Base-by-base conservation (phyloP, 2,888 invertebrate species). In the Malthinus flaveolus region DNA sequence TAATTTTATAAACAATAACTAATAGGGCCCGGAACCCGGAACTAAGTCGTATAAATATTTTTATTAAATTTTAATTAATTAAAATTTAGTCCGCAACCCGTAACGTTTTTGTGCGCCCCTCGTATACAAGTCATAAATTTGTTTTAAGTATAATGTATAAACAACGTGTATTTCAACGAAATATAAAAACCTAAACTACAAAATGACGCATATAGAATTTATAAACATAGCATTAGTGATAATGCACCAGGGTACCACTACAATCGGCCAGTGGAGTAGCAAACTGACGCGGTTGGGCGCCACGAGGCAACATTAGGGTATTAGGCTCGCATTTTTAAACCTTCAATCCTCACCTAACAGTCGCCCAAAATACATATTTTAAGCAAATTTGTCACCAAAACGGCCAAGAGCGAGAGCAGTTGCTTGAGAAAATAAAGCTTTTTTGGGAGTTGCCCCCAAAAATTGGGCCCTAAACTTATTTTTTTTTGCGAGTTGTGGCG, bases 201-300 rank as follows among this genome's bases (percentile, higher is more conserved):
- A 63, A 63, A 63, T 63, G 63, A 63, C 63, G 63, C 58, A 61
- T 60, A 49, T 54, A 52, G 60, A 63, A 60, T 63, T 60, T 63
- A 61, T 61, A 63, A 63, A 63, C 63, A 63, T 55, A 61, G 60
- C 54, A 57, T 63, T 61, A 61, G 60, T 53, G 62, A 59, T 60
- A 60, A 62, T 60, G 51, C 58, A 61, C 51, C 53, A 51, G 53
- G 61, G 61, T 49, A 55, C 60, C 34, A 42, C 45, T 62, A 60
- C 59, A 62, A 36, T 54, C 51, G 59, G 1, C 62, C 62, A 62
- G 36, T 12, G 7, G 54, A 46, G 8, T 42, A 10, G 10, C 52
- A 37, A n/a, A 5, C 5, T 3, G 23, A 23, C 23, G 23, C 5
- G 23, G 23, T 23, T 23, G 23, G 23, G 23, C 23, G 23, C 23